Evolutionary conservation across 2,113 vertebrate species (phyloP).

Genomic region (Macaca mulatta): DNA sequence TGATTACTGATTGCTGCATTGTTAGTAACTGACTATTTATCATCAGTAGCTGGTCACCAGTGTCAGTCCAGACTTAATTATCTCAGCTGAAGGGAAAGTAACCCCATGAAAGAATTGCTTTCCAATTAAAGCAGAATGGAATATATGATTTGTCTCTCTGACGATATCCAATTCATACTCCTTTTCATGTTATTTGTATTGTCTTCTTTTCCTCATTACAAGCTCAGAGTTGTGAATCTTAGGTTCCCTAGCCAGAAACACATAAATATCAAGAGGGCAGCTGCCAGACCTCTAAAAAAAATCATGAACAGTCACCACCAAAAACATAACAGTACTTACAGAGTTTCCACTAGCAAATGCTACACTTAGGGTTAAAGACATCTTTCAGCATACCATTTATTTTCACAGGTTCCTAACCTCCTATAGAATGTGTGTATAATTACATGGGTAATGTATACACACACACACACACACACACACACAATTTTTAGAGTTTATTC

Average conservation of each 20-base stretch:
- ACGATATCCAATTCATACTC: conserved; percentile 46
- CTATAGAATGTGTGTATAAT: neutral
- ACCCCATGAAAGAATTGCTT: conserved; percentile 35
- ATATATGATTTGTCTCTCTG: conserved; percentile 68
- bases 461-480: neutral
- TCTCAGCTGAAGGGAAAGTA: conserved; percentile 59
- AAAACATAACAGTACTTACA: conserved; percentile 61
- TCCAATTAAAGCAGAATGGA: conserved; percentile 71
- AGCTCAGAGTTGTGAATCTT: conserved; percentile 60
- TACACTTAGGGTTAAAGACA: conserved; percentile 41
- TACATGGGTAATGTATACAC: neutral
- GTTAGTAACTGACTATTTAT: conserved; percentile 57
- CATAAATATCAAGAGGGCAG: conserved; percentile 53
- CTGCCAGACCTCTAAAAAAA: conserved; percentile 35
- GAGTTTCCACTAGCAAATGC: conserved; percentile 47
- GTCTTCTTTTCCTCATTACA: conserved; percentile 66
- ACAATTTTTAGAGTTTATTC: neutral
- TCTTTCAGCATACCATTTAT: neutral
- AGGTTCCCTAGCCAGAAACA: conserved; percentile 55
- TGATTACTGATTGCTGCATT: conserved; percentile 80
- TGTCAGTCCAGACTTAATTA: conserved; percentile 70
- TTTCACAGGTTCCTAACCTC: conserved; percentile 37
- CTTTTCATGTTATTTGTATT: conserved; percentile 56
- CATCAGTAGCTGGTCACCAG: conserved; percentile 57
- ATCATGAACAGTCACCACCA: conserved; percentile 44